These are phyloP conservation scores for Muntiacus muntjak DNA, from an alignment of 2,113 vertebrate species.

Conservation along the genomic window DNA sequence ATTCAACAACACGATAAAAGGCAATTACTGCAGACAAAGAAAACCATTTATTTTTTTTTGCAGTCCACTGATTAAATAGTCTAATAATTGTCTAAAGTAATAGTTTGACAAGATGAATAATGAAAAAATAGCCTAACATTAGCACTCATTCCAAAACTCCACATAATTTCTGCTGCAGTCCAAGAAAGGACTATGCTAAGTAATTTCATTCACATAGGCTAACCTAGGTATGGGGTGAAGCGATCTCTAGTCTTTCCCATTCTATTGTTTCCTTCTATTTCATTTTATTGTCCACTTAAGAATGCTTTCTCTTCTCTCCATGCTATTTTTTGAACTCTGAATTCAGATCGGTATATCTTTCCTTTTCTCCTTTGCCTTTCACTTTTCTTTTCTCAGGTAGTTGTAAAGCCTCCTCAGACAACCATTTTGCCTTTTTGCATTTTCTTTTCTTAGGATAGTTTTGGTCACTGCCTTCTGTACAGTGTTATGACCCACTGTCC, in stretches of 20 bases:
- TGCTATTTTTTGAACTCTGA: background rate
- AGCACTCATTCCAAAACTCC: background rate
- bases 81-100: constrained; percentile 47
- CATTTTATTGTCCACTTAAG: background rate
- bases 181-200: constrained; percentile 3
- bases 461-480: background rate
- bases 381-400: background rate
- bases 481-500: background rate
- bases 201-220: constrained; percentile 39
- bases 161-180: constrained; percentile 13
- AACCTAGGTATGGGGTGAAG: background rate
- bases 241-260: background rate
- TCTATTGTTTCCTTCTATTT: background rate
- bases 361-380: background rate
- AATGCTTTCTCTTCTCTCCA: background rate
- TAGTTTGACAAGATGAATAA: constrained; percentile 44
- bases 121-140: constrained; percentile 23
- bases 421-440: background rate
- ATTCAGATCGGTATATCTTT: background rate
- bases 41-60: constrained; percentile 35
- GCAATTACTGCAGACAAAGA: background rate
- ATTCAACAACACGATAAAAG: background rate
- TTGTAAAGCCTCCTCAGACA: background rate
- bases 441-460: background rate
- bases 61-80: background rate